Evolutionary conservation across 2,888 invertebrate genomes (phyloP).

Genomic region (Chloromyia formosa): DNA sequence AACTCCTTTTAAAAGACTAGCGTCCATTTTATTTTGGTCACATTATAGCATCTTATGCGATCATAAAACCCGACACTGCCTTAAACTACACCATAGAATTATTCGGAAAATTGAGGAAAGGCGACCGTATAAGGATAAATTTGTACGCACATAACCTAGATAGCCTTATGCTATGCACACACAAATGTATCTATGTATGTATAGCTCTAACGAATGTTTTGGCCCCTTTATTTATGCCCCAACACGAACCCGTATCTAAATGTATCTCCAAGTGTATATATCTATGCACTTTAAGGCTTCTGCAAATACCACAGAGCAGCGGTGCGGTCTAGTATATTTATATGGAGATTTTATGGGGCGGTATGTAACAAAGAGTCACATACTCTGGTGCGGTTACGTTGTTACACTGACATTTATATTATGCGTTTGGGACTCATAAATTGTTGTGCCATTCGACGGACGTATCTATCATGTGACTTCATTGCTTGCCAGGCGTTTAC

Average conservation of each 20-base stretch:
- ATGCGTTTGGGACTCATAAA: constrained; percentile 44
- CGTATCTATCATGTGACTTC: constrained; percentile 43
- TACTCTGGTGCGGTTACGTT: constrained; percentile 40
- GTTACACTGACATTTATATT: constrained; percentile 45
- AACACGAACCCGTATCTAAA: not conserved
- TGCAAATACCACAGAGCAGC: constrained; percentile 2
- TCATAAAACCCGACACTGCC: constrained; percentile 43
- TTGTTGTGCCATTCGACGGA: constrained; percentile 37
- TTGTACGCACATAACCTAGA: constrained; percentile 16
- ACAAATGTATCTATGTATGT: constrained; percentile 9
- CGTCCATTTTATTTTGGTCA: constrained; percentile 45
- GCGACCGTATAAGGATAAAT: constrained; percentile 14
- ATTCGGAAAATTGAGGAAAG: constrained; percentile 33
- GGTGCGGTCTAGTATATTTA: constrained; percentile 33
- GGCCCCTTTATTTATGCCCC: constrained; percentile 26
- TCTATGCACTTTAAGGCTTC: constrained; percentile 32
- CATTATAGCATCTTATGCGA: constrained; percentile 44
- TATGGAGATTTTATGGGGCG: constrained; percentile 41
- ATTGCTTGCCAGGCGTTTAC: constrained; percentile 17
- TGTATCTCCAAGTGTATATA: constrained; percentile 9
- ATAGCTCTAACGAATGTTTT: constrained; percentile 1
- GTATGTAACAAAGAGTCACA: constrained; percentile 42
- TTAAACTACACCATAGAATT: constrained; percentile 40
- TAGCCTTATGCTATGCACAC: not conserved
- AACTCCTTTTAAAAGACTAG: constrained; percentile 32